Conservation (phyloP, 1,140 invertebrate species). For the Hetaerina americana region DNA sequence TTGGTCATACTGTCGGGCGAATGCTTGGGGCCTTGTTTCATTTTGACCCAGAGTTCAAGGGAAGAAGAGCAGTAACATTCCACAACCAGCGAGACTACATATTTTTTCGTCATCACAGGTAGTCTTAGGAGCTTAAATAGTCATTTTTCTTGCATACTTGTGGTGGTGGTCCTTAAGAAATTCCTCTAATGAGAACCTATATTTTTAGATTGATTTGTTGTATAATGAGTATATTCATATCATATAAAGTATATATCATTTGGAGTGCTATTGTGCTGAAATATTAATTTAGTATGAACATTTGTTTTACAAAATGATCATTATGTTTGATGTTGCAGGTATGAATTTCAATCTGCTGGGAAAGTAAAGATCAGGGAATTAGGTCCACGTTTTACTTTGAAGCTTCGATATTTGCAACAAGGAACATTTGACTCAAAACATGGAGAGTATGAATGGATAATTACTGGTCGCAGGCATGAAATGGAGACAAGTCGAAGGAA, state of each 20-base stretch:
- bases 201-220: slow-evolving; percentile 6
- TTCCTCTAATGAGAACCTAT: slow-evolving; percentile 1
- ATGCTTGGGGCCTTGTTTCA: slow-evolving; percentile 96
- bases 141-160: slow-evolving; percentile 2
- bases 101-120: slow-evolving; percentile 96
- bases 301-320: too few relatives aligned
- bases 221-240: too few relatives aligned
- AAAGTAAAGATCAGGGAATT: slow-evolving; percentile 82
- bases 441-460: slow-evolving; percentile 83
- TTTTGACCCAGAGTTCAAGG: slow-evolving; percentile 88
- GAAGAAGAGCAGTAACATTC: slow-evolving; percentile 86
- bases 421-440: slow-evolving; percentile 94
- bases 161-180: neutral
- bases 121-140: slow-evolving; percentile 17
- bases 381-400: slow-evolving; percentile 90
- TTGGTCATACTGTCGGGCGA: slow-evolving; percentile 78
- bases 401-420: slow-evolving; percentile 82
- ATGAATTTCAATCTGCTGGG: slow-evolving; percentile 77
- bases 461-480: slow-evolving; percentile 76
- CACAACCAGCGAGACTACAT: slow-evolving; percentile 99
- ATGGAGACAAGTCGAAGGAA: slow-evolving; percentile 81
- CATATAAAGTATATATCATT: too few relatives aligned
- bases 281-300: too few relatives aligned
- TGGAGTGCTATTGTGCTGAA: too few relatives aligned
- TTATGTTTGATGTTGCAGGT: too few relatives aligned